Base-by-base conservation (phyloP, 2,888 invertebrate species). In the Lepidocyrtinus sp. region DNA sequence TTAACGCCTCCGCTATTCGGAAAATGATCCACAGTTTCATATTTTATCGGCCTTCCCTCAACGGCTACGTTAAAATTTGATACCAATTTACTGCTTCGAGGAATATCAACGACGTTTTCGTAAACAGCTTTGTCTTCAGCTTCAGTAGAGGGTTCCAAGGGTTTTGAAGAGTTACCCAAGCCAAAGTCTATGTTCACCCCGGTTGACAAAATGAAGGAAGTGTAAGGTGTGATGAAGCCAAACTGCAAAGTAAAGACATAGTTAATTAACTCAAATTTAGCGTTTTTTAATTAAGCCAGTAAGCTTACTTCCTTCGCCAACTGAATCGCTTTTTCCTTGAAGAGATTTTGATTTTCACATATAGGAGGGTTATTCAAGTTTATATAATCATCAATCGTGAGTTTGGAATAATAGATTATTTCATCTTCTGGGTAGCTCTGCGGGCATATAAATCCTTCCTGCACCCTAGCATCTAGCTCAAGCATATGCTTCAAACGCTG, bases 221-320 rank as follows among this genome's bases (percentile, higher is more conserved):
- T 82, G 46, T 76, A 82, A 0, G 79, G 82, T 0, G 82, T 84
- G 12, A 84, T 68, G 45, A 84, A 82, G 0, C 72, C 36, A 26
- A 67, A 64, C 84, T 82, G 74, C 5, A 69, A 25, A 21, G 1
- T 21, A 3, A 22, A 45, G 19, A 19, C 3, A 3, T 1, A 73
- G 21, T 27, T 21, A 27, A 9, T 67, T 55, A 65, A 7, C 19
- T 21, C 3, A 46, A 76, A 64, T 24, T 24, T 1, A 19, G 50
- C 15, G 15, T 27, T 2, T 22, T 17, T 15, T n/a, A 68, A 68
- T 45, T n/a, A 1, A 63, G 1, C n/a, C 17, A 21, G 22, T 65
- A 63, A 45, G 25, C 17, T 5, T 50, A 82, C 83, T 69, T 82
- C 27, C 27, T 77, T n/a, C 3, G 81, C 82, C 7, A 81, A 45